Evolutionary conservation across 2,888 invertebrate genomes (phyloP), one percentile per base, ranked within the genome.

Genomic region (Campoplex nolae): DNA sequence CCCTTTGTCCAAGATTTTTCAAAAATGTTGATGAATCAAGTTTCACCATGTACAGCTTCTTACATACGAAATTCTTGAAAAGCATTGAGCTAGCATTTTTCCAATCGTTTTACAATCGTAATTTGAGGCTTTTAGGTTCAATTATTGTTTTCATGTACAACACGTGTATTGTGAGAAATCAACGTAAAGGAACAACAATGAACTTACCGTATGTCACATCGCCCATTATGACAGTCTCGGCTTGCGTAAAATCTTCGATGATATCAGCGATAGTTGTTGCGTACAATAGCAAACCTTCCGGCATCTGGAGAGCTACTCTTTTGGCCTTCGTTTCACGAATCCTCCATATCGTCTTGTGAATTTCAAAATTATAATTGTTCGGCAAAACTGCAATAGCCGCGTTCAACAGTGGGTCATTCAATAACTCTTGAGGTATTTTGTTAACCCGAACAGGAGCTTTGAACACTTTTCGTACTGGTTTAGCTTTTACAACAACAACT

Each of bases 331-430:
- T 95, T 92, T 98, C 97, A 89, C 97, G 95, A 92, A 99, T 98
- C 93, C 98, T 97, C 99, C 99, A 99, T 94, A 99, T 97, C 0
- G 99, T 99, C 94, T 99, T 99, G 86, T 98, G 98, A 89, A 99
- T 96, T 96, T 99, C 99, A 94, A 99, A 99, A 94, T 99, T 99
- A 93, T 99, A 99, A 95, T 99, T 99, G 51, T 96, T 95, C 2
- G 99, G 99, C 77, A 99, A 95, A 58, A 95, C 95, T 91, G 96
- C 96, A 85, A 97, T 96, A 0, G 97, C 97, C 92, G 96, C 95
- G 92, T 97, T 97, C 42, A 98, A 93, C 88, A 96, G 92, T 23
- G 96, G 96, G 95, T 98, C 96, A 90, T 98, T 96, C 35, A 97
- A 94, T 74, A 98, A 95, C 90, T 97, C 97, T 88, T 97, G 96